Base-by-base conservation (phyloP, 2,113 vertebrate genomes). In the Tetraodon nigroviridis region DNA sequence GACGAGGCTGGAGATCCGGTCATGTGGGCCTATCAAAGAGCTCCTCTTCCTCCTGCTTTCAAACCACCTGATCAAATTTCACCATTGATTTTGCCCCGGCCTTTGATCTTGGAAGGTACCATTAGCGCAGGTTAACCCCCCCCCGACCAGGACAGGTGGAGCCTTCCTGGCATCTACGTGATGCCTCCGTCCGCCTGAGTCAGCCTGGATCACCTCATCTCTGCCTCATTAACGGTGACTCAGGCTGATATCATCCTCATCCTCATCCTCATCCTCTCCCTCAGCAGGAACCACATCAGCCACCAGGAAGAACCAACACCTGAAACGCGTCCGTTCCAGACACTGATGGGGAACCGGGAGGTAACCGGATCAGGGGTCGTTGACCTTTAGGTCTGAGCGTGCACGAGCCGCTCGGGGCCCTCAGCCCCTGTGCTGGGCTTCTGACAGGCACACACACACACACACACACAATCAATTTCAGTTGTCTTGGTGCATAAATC, bases 181-280 rank as follows among this genome's bases (percentile, higher is more conserved):
- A 79, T 69, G 73, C 71, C 69, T 69, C 61, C 59, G 61, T 67
- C 67, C 45, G 22, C 15, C 60, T 80, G 81, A 81, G 69, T 83
- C 78, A 83, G 75, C 70, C 50, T 60, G 64, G 21, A 62, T 53
- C 51, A 27, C 53, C 59, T 67, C 64, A 59, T 69, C 46, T 63
- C 58, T 55, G 57, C 15, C 41, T 55, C 52, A 61, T 60, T 40
- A 24, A 45, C 18, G 29, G 18, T 41, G 57, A 51, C 20, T n/a
- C 41, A 40, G 42, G 18, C 41, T 61, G 68, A 64, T 66, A 37
- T 37, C 32, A 37, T 37, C 32, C 10, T 75, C 62, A 61, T 42
- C 50, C 17, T 18, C 21, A 44, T 44, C 32, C 55, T 19, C 41
- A 46, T 19, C 50, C 22, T 48, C 48, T 49, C 29, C 6, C 44